A percentile compares a stretch with the other conserved stretches of the same genome.
These are phyloP conservation scores for Pelosia muscerda DNA, from an alignment of 2,888 invertebrate genomes.

Conservation along the genomic window DNA sequence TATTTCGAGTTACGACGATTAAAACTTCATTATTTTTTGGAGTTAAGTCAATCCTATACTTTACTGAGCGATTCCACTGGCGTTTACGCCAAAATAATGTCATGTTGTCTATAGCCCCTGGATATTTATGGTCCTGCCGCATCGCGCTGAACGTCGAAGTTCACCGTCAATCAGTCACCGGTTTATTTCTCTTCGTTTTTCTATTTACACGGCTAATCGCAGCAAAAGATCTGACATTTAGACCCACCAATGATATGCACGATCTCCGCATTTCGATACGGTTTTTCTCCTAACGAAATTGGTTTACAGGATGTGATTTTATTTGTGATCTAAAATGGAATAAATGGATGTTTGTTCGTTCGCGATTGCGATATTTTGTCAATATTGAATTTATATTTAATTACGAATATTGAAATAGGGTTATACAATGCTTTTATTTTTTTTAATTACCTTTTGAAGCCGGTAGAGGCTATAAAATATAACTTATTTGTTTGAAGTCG, in stretches of 20 bases:
- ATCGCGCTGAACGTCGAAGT: background rate
- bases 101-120: background rate
- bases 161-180: slow-evolving; percentile 14
- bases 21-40: too few relatives aligned
- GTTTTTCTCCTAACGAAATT: slow-evolving; percentile 55
- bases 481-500: too few relatives aligned
- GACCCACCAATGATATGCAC: slow-evolving; percentile 77
- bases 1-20: too few relatives aligned
- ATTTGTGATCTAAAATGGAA: background rate
- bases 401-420: background rate
- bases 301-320: slow-evolving; percentile 54
- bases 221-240: slow-evolving; percentile 75
- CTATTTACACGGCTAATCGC: slow-evolving; percentile 76
- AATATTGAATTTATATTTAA: background rate
- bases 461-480: too few relatives aligned
- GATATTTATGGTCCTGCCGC: background rate
- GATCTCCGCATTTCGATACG: slow-evolving; percentile 67
- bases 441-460: too few relatives aligned
- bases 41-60: too few relatives aligned
- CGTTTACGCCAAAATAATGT: too few relatives aligned
- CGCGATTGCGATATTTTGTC: background rate
- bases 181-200: slow-evolving; percentile 58
- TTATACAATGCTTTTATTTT: too few relatives aligned
- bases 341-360: background rate
- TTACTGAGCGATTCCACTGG: too few relatives aligned